phyloP scores from a whole-genome alignment of 30 jellyfish, hydroid and myxozoan genomes.

The Hydractinia symbiolongicarpus region DNA sequence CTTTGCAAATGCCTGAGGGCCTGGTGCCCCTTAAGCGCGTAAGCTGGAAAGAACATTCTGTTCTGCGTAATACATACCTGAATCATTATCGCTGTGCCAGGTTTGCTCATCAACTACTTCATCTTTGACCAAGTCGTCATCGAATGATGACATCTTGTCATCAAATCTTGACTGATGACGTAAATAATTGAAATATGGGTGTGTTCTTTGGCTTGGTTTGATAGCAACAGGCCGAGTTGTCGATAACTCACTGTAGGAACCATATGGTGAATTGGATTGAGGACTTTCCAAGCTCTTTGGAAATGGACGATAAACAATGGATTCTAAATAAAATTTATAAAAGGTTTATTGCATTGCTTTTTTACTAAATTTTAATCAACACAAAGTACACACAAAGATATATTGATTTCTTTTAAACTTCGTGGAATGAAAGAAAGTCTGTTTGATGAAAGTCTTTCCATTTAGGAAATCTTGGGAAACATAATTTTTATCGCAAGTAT shows the following conservation, averaged over 20 bases:
- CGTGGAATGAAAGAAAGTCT: too few relatives aligned
- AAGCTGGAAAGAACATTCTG: too few relatives aligned
- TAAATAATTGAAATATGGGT: conserved; percentile 1
- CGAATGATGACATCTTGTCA: background rate
- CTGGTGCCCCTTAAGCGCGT: too few relatives aligned
- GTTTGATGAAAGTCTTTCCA: too few relatives aligned
- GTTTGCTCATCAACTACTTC: background rate
- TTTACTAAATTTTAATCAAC: background rate
- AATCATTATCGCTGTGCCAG: too few relatives aligned
- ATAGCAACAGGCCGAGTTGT: conserved; percentile 17
- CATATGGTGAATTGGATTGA: conserved; percentile 25
- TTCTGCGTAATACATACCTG: too few relatives aligned
- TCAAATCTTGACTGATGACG: background rate
- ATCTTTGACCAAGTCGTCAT: conserved; percentile 10
- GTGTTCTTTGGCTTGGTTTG: background rate
- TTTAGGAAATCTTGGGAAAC: too few relatives aligned
- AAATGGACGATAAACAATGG: conserved; percentile 11
- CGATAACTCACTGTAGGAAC: conserved; percentile 19
- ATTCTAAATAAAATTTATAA: background rate
- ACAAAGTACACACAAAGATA: too few relatives aligned
- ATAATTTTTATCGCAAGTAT: too few relatives aligned
- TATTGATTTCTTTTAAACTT: too few relatives aligned
- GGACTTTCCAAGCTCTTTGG: conserved; percentile 16
- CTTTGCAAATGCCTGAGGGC: too few relatives aligned
- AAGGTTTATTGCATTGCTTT: background rate